phyloP scores from a whole-genome alignment of 2,797 vertebrate genomes.

The Leptoclinus maculatus region DNA sequence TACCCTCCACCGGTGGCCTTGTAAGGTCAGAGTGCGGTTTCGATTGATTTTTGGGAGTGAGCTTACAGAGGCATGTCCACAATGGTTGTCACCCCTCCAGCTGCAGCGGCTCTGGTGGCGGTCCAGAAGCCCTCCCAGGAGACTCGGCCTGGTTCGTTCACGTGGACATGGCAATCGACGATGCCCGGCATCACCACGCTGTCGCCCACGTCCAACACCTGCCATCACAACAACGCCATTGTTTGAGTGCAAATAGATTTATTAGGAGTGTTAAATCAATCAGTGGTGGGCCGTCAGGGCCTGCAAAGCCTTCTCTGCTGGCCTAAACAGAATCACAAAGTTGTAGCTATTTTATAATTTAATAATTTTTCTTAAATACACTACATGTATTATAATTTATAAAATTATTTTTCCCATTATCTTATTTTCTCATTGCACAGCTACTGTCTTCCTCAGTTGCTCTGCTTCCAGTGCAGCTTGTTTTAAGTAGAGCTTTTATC shows the following conservation, averaged over 20 bases:
- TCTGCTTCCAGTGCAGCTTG: too few relatives aligned
- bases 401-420: too few relatives aligned
- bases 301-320: too few relatives aligned
- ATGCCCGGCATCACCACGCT: constrained; percentile 88
- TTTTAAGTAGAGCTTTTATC: too few relatives aligned
- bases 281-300: too few relatives aligned
- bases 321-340: too few relatives aligned
- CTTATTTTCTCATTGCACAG: too few relatives aligned
- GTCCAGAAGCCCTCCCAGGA: constrained; percentile 87
- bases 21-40: background rate
- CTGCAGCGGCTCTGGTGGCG: constrained; percentile 86
- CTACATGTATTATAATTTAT: too few relatives aligned
- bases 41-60: background rate
- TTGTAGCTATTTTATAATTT: too few relatives aligned
- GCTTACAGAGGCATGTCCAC: constrained; percentile 89
- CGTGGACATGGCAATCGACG: constrained; percentile 87
- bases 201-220: constrained; percentile 87
- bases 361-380: too few relatives aligned
- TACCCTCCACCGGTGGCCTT: background rate
- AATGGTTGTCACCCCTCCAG: constrained; percentile 88
- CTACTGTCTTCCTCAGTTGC: too few relatives aligned
- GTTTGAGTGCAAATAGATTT: too few relatives aligned
- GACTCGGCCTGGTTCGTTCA: constrained; percentile 87
- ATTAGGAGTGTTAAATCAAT: background rate
- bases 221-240: constrained; percentile 11